Evolutionary conservation across 2,888 invertebrate genomes (phyloP), one percentile per base, ranked within the genome.

Genomic region (Torymus tubicola): DNA sequence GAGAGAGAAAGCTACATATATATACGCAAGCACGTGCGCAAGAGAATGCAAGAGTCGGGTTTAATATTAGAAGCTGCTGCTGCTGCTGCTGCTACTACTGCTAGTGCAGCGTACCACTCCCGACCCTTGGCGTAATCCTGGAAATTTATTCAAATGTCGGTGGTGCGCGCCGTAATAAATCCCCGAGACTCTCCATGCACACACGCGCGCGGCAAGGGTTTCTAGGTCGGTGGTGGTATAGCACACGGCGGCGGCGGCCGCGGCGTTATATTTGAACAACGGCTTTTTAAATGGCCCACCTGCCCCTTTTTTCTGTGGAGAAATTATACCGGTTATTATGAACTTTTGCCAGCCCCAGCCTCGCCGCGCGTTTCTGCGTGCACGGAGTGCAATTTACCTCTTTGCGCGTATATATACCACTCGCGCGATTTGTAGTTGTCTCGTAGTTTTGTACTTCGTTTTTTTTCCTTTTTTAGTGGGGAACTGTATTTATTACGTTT

Each of bases 81-180:
- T 78, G 57, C 14, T 81, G 60, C 64, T 73, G 77, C 73, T 81
- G n/a, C n/a, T n/a, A n/a, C n/a, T n/a, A n/a, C n/a, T n/a, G 2
- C 21, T 21, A 73, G 73, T 81, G 70, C 77, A 42, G 42, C 42
- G 10, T 8, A 42, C 42, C 8, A 42, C 70, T 64, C 73, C 78
- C 78, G 81, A 70, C 77, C 70, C 75, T 72, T 81, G 70, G 18
- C 65, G 75, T 78, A 78, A 80, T 82, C 82, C 80, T 80, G 65
- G 71, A 82, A 82, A 82, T 82, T 80, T 80, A 82, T 82, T 82
- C 82, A 80, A 80, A 80, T 77, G 80, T 82, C 70, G 74, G 76
- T 76, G 69, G 65, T 16, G 65, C 73, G 67, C 63, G 67, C 63
- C 50, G 57, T 78, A 76, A 76, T 82, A 82, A 82, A 82, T 82